A percentile compares a stretch with the other conserved stretches of the same genome.
Conservation (phyloP, 2,888 invertebrate species). For the Zaprionus lineosus region DNA sequence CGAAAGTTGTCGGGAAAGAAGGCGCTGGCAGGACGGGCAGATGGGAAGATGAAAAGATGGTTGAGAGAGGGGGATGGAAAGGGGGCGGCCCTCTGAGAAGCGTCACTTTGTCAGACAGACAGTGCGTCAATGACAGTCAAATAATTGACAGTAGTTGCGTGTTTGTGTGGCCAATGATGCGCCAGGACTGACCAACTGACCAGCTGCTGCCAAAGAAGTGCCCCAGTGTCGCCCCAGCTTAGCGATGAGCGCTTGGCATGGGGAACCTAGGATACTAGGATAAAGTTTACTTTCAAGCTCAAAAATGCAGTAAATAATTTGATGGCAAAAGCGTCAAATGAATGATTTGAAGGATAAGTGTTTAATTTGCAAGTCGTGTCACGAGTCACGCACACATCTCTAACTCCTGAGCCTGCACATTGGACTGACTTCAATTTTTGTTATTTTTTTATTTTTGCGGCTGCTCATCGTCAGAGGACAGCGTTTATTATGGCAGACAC, state of each 20-base stretch:
- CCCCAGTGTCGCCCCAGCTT: constrained; percentile 3
- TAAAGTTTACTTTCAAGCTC: no score
- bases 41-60: neutral
- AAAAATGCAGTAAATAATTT: no score
- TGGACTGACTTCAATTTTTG: constrained; percentile 23
- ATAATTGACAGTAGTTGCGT: constrained; percentile 81
- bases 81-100: no score
- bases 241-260: constrained; percentile 35
- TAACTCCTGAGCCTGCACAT: constrained; percentile 31
- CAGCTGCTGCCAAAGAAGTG: constrained; percentile 48
- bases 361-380: constrained; percentile 21
- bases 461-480: constrained; percentile 62
- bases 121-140: constrained; percentile 77
- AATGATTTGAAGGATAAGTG: no score
- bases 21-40: no score
- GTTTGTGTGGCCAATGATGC: constrained; percentile 78
- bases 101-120: constrained; percentile 65
- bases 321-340: no score
- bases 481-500: constrained; percentile 73
- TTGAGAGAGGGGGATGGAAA: constrained; percentile 2
- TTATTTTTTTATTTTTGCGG: constrained; percentile 14
- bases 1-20: no score
- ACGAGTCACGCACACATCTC: constrained; percentile 26
- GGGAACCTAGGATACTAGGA: no score
- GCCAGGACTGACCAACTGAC: constrained; percentile 38